Evolutionary conservation across 2,888 invertebrate species (phyloP).

Genomic region (Sesia apiformis): DNA sequence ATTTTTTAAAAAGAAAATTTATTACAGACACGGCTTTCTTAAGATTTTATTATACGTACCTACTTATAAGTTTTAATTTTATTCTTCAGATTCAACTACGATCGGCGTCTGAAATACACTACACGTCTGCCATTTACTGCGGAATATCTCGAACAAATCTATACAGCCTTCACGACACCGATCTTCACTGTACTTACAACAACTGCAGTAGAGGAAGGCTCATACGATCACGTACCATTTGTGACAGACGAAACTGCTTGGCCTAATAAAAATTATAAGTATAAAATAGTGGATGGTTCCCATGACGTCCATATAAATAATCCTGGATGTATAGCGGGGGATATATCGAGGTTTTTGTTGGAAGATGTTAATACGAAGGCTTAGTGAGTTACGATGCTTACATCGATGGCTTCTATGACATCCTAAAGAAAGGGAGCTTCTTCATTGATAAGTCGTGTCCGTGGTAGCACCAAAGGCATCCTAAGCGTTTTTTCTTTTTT

Average conservation of each 20-base stretch:
- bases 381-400: no score
- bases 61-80: background rate
- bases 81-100: constrained; percentile 28
- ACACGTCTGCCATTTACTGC: constrained; percentile 31
- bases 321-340: constrained; percentile 64
- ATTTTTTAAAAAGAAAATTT: no score
- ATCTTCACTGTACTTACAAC: constrained; percentile 36
- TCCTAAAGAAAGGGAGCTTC: no score
- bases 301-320: constrained; percentile 76
- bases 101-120: constrained; percentile 46
- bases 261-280: constrained; percentile 37
- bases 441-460: no score
- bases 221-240: constrained; percentile 28
- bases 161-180: constrained; percentile 27
- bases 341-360: constrained; percentile 39
- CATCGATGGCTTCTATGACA: no score
- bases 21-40: background rate
- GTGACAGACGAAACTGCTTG: constrained; percentile 30
- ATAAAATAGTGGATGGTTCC: constrained; percentile 57
- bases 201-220: constrained; percentile 16
- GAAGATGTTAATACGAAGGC: constrained; percentile 13
- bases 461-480: no score
- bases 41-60: background rate
- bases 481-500: no score
- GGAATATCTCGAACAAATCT: constrained; percentile 25